Base-by-base conservation (phyloP, 2,888 invertebrate genomes). In the Drosophila longiperda region DNA sequence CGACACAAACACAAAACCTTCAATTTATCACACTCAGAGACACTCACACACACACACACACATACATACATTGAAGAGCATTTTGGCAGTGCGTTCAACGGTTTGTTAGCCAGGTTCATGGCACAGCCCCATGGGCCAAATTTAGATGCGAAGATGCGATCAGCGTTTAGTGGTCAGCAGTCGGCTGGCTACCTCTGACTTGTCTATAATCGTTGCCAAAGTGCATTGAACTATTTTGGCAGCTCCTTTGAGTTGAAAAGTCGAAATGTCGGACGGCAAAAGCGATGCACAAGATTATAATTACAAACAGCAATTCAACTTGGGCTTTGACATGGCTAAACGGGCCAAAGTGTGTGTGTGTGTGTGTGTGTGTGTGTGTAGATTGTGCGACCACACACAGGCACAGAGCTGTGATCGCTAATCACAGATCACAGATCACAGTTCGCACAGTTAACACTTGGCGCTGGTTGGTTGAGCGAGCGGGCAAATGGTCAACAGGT, bases 401-500 rank as follows among this genome's bases (percentile, higher is more conserved):
- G 29, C 29, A 29, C 5, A 36, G 29, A 26, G 40, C n/a, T 48
- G 12, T 26, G 45, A 34, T 36, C 38, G 26, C 17, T 7, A 23
- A 42, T 57, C 42, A 12, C 1, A 12, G 63, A 64, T 60, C 32
- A 32, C 36, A 66, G 38, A 67, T 49, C 55, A 48, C 36, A 66
- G 57, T 32, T 32, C 26, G 57, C 55, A 57, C 55, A 68, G 68
- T 69, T 60, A 60, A 60, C 58, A 73, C 73, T 64, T 71, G 36
- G 34, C 42, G 52, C 32, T 48, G 53, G 52, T 32, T 48, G 53
- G n/a, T 49, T 38, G 38, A 49, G 23, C 49, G 17, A 36, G 53
- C 32, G 29, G 26, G 34, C 34, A 34, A 66, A 17, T 52, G 68
- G 62, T 67, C 73, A 75, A 66, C 75, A 76, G 76, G 76, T 70